Evolutionary conservation across 2,797 vertebrate species (phyloP).

Genomic region (Philypnodon macrostomus): DNA sequence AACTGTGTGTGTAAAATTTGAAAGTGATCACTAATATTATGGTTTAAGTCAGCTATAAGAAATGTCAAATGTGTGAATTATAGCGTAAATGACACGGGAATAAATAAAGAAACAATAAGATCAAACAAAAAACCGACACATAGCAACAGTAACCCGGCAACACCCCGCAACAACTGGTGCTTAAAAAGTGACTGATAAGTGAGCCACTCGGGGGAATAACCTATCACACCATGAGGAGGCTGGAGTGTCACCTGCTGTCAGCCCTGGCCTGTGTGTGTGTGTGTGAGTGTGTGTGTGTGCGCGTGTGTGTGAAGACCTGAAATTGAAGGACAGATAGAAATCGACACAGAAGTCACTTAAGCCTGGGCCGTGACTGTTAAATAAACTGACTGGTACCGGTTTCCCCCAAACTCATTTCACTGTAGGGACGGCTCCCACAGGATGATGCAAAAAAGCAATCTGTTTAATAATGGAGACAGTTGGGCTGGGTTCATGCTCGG

Average conservation of each 20-base stretch:
- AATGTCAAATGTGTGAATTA: no score
- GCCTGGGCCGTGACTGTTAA: conserved; percentile 36
- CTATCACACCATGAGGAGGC: conserved; percentile 45
- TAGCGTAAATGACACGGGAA: no score
- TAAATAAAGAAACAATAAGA: neutral
- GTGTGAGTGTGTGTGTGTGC: conserved; percentile 7
- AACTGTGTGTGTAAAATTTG: no score
- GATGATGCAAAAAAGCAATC: neutral
- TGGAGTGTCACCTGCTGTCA: conserved; percentile 52
- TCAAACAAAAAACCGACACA: conserved; percentile 32
- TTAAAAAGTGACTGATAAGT: conserved; percentile 56
- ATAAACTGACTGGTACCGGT: conserved; percentile 34
- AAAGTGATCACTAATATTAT: no score
- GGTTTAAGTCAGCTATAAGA: no score
- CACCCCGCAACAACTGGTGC: conserved; percentile 54
- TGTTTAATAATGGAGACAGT: neutral
- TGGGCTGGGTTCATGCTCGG: neutral
- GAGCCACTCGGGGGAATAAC: conserved; percentile 51
- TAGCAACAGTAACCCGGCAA: conserved; percentile 71
- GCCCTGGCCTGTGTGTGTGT: conserved; percentile 22
- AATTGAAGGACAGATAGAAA: conserved; percentile 34
- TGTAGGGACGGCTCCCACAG: conserved; percentile 9
- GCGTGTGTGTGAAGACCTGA: conserved; percentile 4
- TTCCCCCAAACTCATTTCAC: conserved; percentile 18
- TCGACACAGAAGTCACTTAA: conserved; percentile 46